phyloP scores from a whole-genome alignment of 2,113 vertebrate genomes.

The Pelodiscus sinensis region DNA sequence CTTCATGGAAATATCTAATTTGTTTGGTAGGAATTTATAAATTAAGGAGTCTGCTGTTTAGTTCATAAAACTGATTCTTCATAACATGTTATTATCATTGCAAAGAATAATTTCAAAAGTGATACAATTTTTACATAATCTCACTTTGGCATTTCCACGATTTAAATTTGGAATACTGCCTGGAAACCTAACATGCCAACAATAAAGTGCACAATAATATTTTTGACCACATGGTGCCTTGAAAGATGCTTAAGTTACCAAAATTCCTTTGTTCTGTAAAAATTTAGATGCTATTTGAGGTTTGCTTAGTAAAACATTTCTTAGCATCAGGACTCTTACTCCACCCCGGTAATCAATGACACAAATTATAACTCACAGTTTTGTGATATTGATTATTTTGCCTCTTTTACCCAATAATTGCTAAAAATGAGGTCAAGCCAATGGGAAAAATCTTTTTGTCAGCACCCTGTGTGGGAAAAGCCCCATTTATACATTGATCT shows the following conservation, averaged over 20 bases:
- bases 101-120: slow-evolving; percentile 12
- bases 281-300: not conserved
- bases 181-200: not conserved
- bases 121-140: not conserved
- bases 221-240: not conserved
- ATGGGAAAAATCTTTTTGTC: not conserved
- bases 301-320: not conserved
- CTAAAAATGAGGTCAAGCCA: not conserved
- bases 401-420: not conserved
- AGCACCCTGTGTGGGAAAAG: not conserved
- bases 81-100: not conserved
- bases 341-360: not conserved
- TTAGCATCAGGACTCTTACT: not conserved
- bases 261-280: not conserved
- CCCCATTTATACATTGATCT: not conserved
- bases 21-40: slow-evolving; percentile 24
- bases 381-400: not conserved
- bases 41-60: slow-evolving; percentile 12
- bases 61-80: not conserved
- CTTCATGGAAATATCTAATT: slow-evolving; percentile 31
- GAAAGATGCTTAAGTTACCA: not conserved
- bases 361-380: not conserved
- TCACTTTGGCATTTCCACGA: not conserved
- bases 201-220: not conserved
- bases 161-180: not conserved